phyloP scores from a whole-genome alignment of 2,113 vertebrate genomes.

The Tragelaphus buxtoni region DNA sequence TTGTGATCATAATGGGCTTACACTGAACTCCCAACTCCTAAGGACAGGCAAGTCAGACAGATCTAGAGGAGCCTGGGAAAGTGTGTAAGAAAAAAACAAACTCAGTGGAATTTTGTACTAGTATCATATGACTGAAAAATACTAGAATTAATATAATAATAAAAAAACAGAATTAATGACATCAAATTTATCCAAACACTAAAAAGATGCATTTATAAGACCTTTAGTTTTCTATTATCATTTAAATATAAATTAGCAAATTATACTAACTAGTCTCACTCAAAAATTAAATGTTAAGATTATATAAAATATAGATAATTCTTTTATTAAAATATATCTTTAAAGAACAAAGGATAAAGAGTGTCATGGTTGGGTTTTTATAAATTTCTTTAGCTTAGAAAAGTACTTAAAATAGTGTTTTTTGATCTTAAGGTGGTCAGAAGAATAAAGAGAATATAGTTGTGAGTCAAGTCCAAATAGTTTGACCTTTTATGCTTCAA shows the following conservation, averaged over 20 bases:
- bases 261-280: neutral
- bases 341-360: neutral
- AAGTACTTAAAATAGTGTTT: neutral
- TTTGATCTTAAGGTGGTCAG: neutral
- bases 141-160: neutral
- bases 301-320: neutral
- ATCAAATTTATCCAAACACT: neutral
- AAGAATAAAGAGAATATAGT: neutral
- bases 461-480: too few relatives aligned
- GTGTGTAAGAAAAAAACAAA: neutral
- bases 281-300: neutral
- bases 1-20: neutral
- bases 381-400: neutral
- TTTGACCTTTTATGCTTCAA: too few relatives aligned
- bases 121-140: neutral
- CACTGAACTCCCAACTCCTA: neutral
- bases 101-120: neutral
- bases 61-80: neutral
- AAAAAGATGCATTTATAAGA: neutral
- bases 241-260: neutral
- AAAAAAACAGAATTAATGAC: neutral
- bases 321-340: neutral
- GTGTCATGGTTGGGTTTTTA: neutral
- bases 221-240: neutral
- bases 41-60: neutral